phyloP scores from a whole-genome alignment of 37 sponge, comb jelly and placozoan species.

The Diacarnus erythraeanus region DNA sequence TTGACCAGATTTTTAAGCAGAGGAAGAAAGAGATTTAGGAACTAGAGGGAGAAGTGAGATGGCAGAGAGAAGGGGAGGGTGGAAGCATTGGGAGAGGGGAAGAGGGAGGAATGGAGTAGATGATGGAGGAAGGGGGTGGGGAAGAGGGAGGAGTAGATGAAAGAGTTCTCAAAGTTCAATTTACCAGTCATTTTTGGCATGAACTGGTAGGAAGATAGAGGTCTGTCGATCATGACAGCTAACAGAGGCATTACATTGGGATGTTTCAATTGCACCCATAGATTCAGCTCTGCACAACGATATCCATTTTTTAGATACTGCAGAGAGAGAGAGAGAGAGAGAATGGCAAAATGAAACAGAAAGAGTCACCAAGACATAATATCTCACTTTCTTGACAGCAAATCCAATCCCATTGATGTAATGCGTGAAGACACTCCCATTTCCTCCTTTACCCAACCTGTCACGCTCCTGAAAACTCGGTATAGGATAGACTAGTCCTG shows the following conservation, averaged over 20 bases:
- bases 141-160: too few relatives aligned
- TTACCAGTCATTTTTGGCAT: constrained; percentile 41
- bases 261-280: constrained; percentile 4
- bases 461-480: background rate
- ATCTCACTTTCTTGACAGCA: background rate
- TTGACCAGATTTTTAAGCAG: too few relatives aligned
- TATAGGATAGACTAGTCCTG: background rate
- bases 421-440: background rate
- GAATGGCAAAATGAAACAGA: too few relatives aligned
- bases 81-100: too few relatives aligned
- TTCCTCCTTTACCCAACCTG: background rate
- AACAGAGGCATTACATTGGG: constrained; percentile 30
- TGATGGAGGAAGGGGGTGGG: too few relatives aligned
- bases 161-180: too few relatives aligned
- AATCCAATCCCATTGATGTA: background rate
- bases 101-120: too few relatives aligned
- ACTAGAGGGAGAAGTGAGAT: too few relatives aligned
- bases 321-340: too few relatives aligned
- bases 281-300: constrained; percentile 13
- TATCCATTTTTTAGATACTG: constrained; percentile 34
- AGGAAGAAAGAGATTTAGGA: too few relatives aligned
- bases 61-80: too few relatives aligned
- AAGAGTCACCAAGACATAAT: too few relatives aligned
- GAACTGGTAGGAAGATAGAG: constrained; percentile 36
- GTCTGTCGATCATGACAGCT: constrained; percentile 34